A percentile compares a stretch with the other conserved stretches of the same genome.
These are phyloP conservation scores for Urocynchramus pylzowi DNA, from an alignment of 2,113 vertebrate species.

Conservation along the genomic window DNA sequence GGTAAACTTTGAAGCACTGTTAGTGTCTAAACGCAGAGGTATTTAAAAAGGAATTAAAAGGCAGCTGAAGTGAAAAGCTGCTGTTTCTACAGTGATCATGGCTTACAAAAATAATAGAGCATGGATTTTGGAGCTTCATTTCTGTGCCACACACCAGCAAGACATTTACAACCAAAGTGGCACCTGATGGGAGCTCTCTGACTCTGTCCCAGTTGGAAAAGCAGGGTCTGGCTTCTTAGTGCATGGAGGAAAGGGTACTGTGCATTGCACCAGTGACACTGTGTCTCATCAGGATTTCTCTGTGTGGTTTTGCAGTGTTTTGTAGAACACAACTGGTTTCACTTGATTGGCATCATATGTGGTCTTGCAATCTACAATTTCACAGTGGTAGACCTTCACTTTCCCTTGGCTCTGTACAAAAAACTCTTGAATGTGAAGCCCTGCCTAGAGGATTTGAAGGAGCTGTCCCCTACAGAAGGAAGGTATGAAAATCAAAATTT, in stretches of 20 bases:
- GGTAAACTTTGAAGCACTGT: not conserved
- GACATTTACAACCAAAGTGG: not conserved
- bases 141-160: not conserved
- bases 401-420: constrained; percentile 93
- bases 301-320: constrained; percentile 82
- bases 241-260: not conserved
- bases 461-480: constrained; percentile 92
- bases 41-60: not conserved
- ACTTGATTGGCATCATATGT: constrained; percentile 92
- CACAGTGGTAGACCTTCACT: constrained; percentile 94
- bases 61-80: not conserved
- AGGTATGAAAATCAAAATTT: constrained; percentile 73
- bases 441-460: constrained; percentile 88
- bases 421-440: constrained; percentile 86
- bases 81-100: not conserved
- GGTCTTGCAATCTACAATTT: constrained; percentile 97
- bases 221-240: not conserved
- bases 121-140: not conserved
- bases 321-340: constrained; percentile 97
- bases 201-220: not conserved
- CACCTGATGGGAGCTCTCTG: not conserved
- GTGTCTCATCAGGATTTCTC: constrained; percentile 5
- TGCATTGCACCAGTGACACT: not conserved
- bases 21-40: not conserved
- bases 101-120: not conserved